Evolutionary conservation across 2,888 invertebrate genomes (phyloP).

Genomic region (Philereme vetulata): DNA sequence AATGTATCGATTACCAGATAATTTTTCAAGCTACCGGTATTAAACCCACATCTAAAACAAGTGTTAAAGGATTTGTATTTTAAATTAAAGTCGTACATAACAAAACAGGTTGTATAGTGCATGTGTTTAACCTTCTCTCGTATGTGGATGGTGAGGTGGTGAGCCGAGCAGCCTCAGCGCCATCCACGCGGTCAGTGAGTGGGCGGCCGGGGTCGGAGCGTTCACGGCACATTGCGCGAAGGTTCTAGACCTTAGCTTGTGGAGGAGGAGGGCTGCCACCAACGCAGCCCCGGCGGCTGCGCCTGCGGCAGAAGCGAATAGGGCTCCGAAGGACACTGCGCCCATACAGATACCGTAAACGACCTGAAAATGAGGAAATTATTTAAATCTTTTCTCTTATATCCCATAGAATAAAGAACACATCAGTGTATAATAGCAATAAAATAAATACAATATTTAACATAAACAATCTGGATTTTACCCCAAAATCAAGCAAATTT

Average conservation of each 20-base stretch:
- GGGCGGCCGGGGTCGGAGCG: conserved; percentile 82
- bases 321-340: conserved; percentile 93
- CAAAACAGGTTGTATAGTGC: too few relatives aligned
- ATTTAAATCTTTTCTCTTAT: too few relatives aligned
- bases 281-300: conserved; percentile 94
- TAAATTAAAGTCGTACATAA: too few relatives aligned
- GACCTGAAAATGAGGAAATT: conserved; percentile 68
- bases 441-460: too few relatives aligned
- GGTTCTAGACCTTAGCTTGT: conserved; percentile 89
- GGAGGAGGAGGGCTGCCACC: conserved; percentile 93
- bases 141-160: conserved; percentile 60
- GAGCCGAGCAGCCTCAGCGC: conserved; percentile 86
- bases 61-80: too few relatives aligned
- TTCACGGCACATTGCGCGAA: conserved; percentile 78
- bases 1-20: too few relatives aligned
- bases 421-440: too few relatives aligned
- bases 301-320: conserved; percentile 94
- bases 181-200: conserved; percentile 90
- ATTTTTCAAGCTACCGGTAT: too few relatives aligned
- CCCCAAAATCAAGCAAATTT: too few relatives aligned
- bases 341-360: conserved; percentile 97
- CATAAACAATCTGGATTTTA: too few relatives aligned
- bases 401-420: too few relatives aligned
- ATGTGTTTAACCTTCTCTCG: conserved; percentile 53
- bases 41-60: too few relatives aligned